Evolutionary conservation across 1,140 invertebrate species (phyloP).

Genomic region (Bicyclus anynana): DNA sequence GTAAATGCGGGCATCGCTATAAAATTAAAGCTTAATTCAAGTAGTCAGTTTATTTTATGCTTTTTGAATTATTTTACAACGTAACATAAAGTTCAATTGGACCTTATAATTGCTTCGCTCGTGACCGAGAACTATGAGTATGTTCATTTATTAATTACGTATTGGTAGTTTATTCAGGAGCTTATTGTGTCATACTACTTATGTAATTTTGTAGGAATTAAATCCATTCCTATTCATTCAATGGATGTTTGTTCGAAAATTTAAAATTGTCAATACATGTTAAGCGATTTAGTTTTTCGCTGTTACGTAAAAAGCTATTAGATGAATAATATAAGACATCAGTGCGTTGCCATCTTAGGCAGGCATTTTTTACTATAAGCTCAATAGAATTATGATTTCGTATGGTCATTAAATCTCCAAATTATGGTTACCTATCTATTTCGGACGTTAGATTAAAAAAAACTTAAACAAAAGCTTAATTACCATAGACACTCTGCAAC

Average conservation of each 20-base stretch:
- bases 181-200: no score
- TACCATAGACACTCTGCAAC: slow-evolving; percentile 20
- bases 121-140: background rate
- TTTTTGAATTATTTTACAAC: slow-evolving; percentile 49
- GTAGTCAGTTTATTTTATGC: slow-evolving; percentile 46
- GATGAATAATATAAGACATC: no score
- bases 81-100: slow-evolving; percentile 30
- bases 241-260: no score
- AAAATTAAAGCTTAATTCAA: slow-evolving; percentile 41
- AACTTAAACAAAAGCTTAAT: slow-evolving; percentile 23
- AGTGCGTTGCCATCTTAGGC: no score
- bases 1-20: slow-evolving; percentile 49
- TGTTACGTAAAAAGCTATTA: no score
- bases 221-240: no score
- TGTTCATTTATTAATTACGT: no score
- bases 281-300: no score
- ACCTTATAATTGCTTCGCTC: background rate
- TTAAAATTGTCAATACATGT: no score
- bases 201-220: no score
- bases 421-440: background rate
- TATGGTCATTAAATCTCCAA: background rate
- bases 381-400: background rate
- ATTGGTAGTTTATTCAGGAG: no score
- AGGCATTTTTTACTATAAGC: no score
- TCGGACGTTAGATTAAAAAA: slow-evolving; percentile 3